Evolutionary conservation across 2,113 vertebrate species (phyloP).

Genomic region (Oryzias curvinotus): DNA sequence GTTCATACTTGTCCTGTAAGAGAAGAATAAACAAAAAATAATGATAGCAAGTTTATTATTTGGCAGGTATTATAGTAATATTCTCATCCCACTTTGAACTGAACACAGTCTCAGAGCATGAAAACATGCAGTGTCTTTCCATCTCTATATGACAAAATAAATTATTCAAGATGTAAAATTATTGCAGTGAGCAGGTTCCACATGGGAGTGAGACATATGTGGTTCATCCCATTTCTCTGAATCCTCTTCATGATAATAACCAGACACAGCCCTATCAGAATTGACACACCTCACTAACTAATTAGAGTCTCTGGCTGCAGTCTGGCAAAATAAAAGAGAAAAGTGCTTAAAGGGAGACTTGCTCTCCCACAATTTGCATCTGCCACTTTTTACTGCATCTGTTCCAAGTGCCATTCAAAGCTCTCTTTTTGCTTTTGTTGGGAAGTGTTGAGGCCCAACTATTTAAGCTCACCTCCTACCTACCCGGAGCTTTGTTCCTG

Average conservation of each 20-base stretch:
- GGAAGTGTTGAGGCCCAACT: constrained; percentile 87
- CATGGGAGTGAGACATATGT: constrained; percentile 62
- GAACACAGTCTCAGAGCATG: constrained; percentile 19
- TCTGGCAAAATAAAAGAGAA: constrained; percentile 68
- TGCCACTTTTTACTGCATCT: constrained; percentile 82
- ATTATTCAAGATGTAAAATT: constrained; percentile 46
- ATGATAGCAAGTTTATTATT: constrained; percentile 55
- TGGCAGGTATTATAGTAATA: constrained; percentile 36
- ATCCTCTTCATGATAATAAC: constrained; percentile 65
- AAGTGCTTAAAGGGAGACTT: constrained; percentile 75
- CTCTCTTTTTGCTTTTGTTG: constrained; percentile 75
- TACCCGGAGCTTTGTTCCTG: constrained; percentile 89
- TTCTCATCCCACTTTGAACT: constrained; percentile 34
- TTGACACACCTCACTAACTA: constrained; percentile 74
- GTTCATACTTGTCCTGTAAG: constrained; percentile 59
- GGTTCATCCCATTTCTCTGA: constrained; percentile 46
- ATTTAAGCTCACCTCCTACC: constrained; percentile 99
- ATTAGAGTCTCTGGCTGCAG: constrained; percentile 74
- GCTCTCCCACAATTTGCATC: constrained; percentile 78
- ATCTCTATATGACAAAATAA: constrained; percentile 53
- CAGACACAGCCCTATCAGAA: constrained; percentile 68
- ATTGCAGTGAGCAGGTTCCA: constrained; percentile 49
- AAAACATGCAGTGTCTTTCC: constrained; percentile 26
- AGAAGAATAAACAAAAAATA: constrained; percentile 49
- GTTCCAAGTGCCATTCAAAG: constrained; percentile 81